Evolutionary conservation across 30 jellyfish, hydroid and myxozoan species (phyloP).

Genomic region (Mastigias papua): DNA sequence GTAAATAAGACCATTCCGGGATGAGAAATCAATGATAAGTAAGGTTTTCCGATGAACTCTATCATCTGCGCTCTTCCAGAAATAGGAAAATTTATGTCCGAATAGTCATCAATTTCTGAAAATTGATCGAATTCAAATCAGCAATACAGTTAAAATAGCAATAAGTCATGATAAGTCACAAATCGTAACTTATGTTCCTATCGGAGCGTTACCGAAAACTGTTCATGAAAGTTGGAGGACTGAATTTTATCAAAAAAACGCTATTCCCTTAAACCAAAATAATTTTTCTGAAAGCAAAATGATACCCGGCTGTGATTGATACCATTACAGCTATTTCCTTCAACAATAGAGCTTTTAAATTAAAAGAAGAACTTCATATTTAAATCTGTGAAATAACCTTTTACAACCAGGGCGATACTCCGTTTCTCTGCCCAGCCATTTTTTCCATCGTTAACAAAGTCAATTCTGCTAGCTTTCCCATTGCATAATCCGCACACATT

Average conservation of each 20-base stretch:
- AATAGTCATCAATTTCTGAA: slow-evolving; percentile 59
- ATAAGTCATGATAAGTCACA: too few relatives aligned
- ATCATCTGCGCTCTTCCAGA: slow-evolving; percentile 60
- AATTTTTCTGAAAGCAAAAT: too few relatives aligned
- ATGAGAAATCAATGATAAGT: slow-evolving; percentile 50
- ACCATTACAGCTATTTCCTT: background rate
- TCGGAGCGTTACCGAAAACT: too few relatives aligned
- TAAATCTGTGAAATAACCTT: slow-evolving; percentile 10
- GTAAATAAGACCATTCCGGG: slow-evolving; percentile 78
- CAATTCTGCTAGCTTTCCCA: slow-evolving; percentile 36
- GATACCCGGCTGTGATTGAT: too few relatives aligned
- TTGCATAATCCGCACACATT: slow-evolving; percentile 71
- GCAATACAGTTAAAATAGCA: too few relatives aligned
- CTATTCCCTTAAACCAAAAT: too few relatives aligned
- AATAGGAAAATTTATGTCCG: slow-evolving; percentile 62
- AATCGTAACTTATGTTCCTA: too few relatives aligned
- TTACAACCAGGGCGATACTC: slow-evolving; percentile 25
- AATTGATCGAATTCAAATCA: too few relatives aligned
- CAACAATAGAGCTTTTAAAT: background rate
- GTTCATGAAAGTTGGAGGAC: too few relatives aligned
- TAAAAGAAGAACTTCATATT: background rate
- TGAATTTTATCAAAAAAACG: too few relatives aligned
- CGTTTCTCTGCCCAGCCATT: slow-evolving; percentile 73
- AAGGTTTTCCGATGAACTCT: slow-evolving; percentile 43
- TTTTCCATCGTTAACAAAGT: slow-evolving; percentile 63